Base-by-base conservation (phyloP, 2,888 invertebrate species). In the Lordiphosa andalusiaca region DNA sequence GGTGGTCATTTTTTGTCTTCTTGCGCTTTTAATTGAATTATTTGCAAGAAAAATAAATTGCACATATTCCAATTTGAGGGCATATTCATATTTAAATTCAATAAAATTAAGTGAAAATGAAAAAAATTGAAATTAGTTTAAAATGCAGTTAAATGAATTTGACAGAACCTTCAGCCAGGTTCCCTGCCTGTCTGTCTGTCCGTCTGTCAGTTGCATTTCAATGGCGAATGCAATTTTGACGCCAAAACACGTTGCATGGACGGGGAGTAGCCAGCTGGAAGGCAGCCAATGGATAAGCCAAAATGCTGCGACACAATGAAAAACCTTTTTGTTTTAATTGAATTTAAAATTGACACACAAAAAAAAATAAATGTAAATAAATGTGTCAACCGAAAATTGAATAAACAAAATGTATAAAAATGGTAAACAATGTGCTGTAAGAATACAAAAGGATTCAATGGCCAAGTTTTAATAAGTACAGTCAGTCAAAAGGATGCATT, bases 1-100 rank as follows among this genome's bases (percentile, higher is more conserved):
- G 37, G 44, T 44, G 59, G 50, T 53, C 33, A 38, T 53, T 49
- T 30, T 38, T n/a, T n/a, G n/a, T n/a, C n/a, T n/a, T 19, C 38
- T 50, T n/a, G 33, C 54, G 53, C 13, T 52, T 67, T 60, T 80
- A 77, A 77, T 77, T 80, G 63, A 80, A 80, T 77, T 75, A 80
- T 74, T 47, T 21, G 50, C 37, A 59, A 63, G 56, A 52, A 63
- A 70, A 56, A 65, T 57, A 72, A 58, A 53, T 54, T 16, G 16
- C 16, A 19, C 30, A 54, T 39, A 52, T 60, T 49, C 53, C 30
- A 53, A 49, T 53, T 21, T 40, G 25, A 38, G 35, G 13, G 10
- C 23, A 4, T 67, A 60, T 58, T 53, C 62, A 49, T 52, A 62
- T 64, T 71, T 53, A 40, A 66, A 65, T 67, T 62, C 19, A 67